Base-by-base conservation (phyloP, 1,140 invertebrate species). In the Drosophila erecta region DNA sequence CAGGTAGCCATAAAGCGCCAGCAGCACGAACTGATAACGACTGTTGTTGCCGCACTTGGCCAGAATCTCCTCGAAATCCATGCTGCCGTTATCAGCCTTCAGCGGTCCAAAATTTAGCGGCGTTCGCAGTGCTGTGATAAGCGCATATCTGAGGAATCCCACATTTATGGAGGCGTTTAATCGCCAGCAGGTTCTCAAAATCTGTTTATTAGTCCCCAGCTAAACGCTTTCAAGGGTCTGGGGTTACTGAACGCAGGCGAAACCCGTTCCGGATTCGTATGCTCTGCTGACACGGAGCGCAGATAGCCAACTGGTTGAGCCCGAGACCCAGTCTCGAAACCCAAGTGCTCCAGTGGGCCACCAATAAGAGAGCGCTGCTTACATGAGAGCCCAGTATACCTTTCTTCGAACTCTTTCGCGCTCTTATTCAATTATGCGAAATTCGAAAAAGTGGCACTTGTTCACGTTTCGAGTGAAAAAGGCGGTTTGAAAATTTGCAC, bases 11-110 rank as follows among this genome's bases (percentile, higher is more conserved):
- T 89, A 89, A 7, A 79, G 62, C 1, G 44, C 72, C 78, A 95
- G 93, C 4, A 95, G 84, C n/a, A 94, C 76, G 47, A 93, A 93
- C 78, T 95, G 95, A 90, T 94, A 95, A 22, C 86, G 84, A 50
- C 93, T 93, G 76, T 94, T 95, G 72, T 94, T 93, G 3, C 95
- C 95, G 38, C 94, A 93, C 64, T 94, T 92, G 30, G 90, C 80
- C 24, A 95, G 76, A 80, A 95, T 93, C 41, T 92, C 92, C 73
- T 95, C 94, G 54, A 95, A 94, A 74, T 95, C 93, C 73, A 93
- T 85, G 37, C 22, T 76, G 41, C 11, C 24, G 14, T 7, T 75
- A 58, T 33, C 43, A 15, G 44, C 57, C 44, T 74, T 50, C 51
- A 3, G 38, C 35, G 56, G 43, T 24, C 35, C 20, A 40, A 22